Percentiles rank a stretch among this genome's conserved stretches.
These are phyloP conservation scores for Passerina amoena DNA, from an alignment of 2,113 vertebrate genomes.

Conservation along the genomic window DNA sequence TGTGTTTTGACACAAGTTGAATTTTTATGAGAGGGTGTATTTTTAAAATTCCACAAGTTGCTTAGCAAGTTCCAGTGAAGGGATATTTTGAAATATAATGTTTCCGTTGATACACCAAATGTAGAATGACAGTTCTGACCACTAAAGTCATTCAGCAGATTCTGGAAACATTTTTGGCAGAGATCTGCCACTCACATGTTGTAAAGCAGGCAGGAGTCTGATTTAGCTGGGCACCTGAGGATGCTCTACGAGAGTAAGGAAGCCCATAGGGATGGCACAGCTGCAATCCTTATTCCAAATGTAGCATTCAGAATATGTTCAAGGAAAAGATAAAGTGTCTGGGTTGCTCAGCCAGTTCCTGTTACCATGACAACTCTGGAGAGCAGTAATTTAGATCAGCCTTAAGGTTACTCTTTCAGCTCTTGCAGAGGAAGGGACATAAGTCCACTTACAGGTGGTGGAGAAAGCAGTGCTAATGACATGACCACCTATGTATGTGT, in stretches of 20 bases:
- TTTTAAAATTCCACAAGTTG: neutral
- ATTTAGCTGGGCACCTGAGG: neutral
- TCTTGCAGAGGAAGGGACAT: neutral
- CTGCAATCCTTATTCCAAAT: neutral
- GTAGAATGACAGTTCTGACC: neutral
- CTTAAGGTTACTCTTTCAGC: constrained; percentile 21
- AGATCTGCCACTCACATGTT: neutral
- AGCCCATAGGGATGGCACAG: neutral
- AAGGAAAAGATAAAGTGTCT: constrained; percentile 43
- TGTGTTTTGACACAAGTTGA: neutral
- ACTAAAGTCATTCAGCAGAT: neutral
- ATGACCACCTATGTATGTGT: accelerated
- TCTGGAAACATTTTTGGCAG: neutral
- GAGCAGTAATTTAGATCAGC: constrained; percentile 22
- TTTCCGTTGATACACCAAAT: neutral
- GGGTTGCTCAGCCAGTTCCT: neutral
- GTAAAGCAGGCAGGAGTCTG: neutral
- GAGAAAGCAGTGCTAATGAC: neutral
- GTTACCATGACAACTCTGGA: constrained; percentile 50
- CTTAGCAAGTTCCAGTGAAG: neutral
- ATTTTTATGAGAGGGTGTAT: neutral
- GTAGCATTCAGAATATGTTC: neutral
- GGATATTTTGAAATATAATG: neutral
- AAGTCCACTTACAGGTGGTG: neutral
- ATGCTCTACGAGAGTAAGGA: neutral